Conservation (phyloP, 1,140 invertebrate genomes). For the Macrocentrus cingulum region DNA sequence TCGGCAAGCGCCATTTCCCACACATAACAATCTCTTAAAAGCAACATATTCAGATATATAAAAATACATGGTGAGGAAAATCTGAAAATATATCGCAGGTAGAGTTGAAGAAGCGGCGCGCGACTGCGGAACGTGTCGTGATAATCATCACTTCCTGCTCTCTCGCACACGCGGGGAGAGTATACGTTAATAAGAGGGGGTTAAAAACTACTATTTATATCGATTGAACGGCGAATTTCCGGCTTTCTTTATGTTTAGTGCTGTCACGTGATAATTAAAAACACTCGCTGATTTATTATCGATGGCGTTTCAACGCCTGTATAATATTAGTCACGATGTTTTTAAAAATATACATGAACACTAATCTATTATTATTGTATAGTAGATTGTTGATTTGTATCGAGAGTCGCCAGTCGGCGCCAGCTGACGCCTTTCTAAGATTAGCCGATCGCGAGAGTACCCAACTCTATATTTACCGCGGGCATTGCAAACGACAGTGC, state of each 20-base stretch:
- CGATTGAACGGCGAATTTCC: slow-evolving; percentile 11
- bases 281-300: neutral
- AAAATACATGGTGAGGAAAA: slow-evolving; percentile 23
- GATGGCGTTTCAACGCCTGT: no score
- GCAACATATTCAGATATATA: neutral
- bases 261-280: neutral
- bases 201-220: slow-evolving; percentile 25
- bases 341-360: neutral
- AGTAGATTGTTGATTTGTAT: slow-evolving; percentile 13
- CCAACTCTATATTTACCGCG: slow-evolving; percentile 40
- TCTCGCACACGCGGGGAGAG: neutral
- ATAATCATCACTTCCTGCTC: slow-evolving; percentile 4
- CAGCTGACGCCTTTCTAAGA: slow-evolving; percentile 34
- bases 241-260: slow-evolving; percentile 7
- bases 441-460: slow-evolving; percentile 31
- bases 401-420: slow-evolving; percentile 18
- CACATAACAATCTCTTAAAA: slow-evolving; percentile 6
- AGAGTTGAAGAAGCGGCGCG: neutral
- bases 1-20: slow-evolving; percentile 12
- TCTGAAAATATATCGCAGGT: slow-evolving; percentile 31
- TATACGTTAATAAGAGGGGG: neutral
- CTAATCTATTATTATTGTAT: neutral
- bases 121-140: neutral
- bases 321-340: no score
- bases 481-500: slow-evolving; percentile 29